Conservation (phyloP, 2,113 vertebrate genomes). For the Cochlearius cochlearius region DNA sequence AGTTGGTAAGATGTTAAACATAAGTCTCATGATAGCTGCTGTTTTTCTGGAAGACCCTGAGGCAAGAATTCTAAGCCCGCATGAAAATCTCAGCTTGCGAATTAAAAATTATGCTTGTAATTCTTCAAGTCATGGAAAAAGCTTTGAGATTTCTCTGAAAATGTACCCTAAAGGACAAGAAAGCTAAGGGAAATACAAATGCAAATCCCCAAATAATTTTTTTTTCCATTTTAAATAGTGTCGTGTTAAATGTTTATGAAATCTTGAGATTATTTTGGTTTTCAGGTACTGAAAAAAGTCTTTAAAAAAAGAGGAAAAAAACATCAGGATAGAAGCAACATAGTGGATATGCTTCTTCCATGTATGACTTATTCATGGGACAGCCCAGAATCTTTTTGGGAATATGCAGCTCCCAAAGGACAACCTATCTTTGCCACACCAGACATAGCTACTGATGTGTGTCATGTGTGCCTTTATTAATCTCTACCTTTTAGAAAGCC, state of each 20-base stretch:
- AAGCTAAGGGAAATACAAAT: neutral
- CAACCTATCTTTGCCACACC: neutral
- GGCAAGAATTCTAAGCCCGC: neutral
- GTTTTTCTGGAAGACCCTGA: neutral
- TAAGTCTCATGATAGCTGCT: neutral
- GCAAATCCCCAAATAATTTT: rapidly evolving
- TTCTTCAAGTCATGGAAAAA: neutral
- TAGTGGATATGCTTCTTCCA: neutral
- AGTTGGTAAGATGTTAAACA: neutral
- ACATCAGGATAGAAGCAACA: neutral
- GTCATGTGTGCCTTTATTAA: neutral
- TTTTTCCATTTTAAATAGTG: neutral
- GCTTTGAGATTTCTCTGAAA: neutral
- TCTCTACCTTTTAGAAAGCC: neutral
- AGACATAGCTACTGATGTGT: neutral
- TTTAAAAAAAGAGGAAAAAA: neutral
- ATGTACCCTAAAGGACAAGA: neutral
- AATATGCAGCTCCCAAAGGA: neutral
- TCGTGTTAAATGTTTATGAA: neutral
- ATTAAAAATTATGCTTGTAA: neutral
- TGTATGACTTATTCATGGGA: neutral
- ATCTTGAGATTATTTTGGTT: neutral
- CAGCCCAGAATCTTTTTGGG: neutral
- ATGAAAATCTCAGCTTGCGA: neutral
- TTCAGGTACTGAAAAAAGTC: neutral